phyloP scores from a whole-genome alignment of 2,797 vertebrate genomes.

The Zenarchopterus dispar region DNA sequence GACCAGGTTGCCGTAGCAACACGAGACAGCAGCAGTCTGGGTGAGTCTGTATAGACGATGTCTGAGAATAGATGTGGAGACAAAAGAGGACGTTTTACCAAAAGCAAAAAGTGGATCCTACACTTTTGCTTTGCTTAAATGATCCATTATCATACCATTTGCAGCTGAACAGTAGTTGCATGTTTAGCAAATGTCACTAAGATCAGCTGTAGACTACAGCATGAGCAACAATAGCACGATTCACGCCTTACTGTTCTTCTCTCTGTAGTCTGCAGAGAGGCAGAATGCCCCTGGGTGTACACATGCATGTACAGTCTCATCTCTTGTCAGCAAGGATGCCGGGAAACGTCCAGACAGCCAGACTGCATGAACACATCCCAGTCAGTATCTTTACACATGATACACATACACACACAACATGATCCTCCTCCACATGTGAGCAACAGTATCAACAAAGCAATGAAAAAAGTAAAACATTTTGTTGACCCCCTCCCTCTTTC shows the following conservation, averaged over 20 bases:
- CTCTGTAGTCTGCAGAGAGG: slow-evolving; percentile 27
- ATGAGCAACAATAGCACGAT: background rate
- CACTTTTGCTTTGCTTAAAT: slow-evolving; percentile 3
- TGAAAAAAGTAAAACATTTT: background rate
- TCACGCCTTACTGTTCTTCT: slow-evolving; percentile 3
- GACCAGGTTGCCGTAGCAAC: slow-evolving; percentile 74
- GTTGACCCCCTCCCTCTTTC: background rate
- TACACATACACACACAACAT: slow-evolving; percentile 1
- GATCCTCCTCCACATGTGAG: slow-evolving; percentile 13
- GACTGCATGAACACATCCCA: background rate
- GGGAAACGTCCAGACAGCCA: slow-evolving; percentile 39
- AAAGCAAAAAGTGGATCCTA: slow-evolving; percentile 18
- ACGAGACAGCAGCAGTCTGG: slow-evolving; percentile 59
- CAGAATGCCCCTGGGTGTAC: slow-evolving; percentile 17
- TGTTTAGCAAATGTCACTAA: slow-evolving; percentile 34
- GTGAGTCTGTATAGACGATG: slow-evolving; percentile 38
- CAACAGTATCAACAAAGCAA: background rate
- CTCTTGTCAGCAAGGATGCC: slow-evolving; percentile 48
- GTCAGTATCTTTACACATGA: too few species aligned
- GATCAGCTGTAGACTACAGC: slow-evolving; percentile 20
- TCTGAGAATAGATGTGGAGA: slow-evolving; percentile 36
- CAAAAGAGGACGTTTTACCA: slow-evolving; percentile 17
- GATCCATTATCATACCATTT: background rate
- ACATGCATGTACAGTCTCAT: slow-evolving; percentile 23
- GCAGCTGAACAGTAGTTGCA: background rate